phyloP scores from a whole-genome alignment of 2,113 vertebrate species.

The Paramisgurnus dabryanus region DNA sequence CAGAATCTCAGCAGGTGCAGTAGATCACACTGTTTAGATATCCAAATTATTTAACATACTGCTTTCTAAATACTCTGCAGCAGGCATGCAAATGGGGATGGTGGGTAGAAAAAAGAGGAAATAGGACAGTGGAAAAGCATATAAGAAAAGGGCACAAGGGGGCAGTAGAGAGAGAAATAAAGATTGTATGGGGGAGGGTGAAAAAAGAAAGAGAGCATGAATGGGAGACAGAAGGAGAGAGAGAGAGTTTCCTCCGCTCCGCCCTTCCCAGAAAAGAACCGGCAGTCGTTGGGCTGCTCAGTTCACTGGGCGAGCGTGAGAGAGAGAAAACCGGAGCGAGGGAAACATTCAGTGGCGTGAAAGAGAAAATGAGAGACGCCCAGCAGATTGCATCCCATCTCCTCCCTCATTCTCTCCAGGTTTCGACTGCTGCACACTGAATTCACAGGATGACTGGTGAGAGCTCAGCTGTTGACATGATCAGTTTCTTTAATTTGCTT shows the following conservation, averaged over 20 bases:
- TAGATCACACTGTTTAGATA: too few relatives aligned
- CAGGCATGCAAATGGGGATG: too few relatives aligned
- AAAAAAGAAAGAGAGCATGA: conserved; percentile 11
- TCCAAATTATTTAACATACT: too few relatives aligned
- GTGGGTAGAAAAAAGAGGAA: background rate
- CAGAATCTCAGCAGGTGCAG: too few relatives aligned
- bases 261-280: conserved; percentile 29
- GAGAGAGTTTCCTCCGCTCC: conserved; percentile 29
- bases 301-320: conserved; percentile 2
- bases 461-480: conserved; percentile 63
- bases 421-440: conserved; percentile 59
- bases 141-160: conserved; percentile 5
- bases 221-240: conserved; percentile 11
- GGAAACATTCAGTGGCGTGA: conserved; percentile 51
- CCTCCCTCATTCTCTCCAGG: conserved; percentile 37
- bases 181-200: background rate
- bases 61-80: too few relatives aligned
- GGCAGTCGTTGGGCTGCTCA: conserved; percentile 12
- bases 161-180: conserved; percentile 44
- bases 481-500: conserved; percentile 46
- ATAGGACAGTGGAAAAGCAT: conserved; percentile 18
- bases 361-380: conserved; percentile 59
- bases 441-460: conserved; percentile 76
- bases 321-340: conserved; percentile 30
- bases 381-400: conserved; percentile 30